A percentile compares a stretch with the other conserved stretches of the same genome.
Evolutionary conservation across 2,113 vertebrate genomes (phyloP).

Genomic region (Merops nubicus): DNA sequence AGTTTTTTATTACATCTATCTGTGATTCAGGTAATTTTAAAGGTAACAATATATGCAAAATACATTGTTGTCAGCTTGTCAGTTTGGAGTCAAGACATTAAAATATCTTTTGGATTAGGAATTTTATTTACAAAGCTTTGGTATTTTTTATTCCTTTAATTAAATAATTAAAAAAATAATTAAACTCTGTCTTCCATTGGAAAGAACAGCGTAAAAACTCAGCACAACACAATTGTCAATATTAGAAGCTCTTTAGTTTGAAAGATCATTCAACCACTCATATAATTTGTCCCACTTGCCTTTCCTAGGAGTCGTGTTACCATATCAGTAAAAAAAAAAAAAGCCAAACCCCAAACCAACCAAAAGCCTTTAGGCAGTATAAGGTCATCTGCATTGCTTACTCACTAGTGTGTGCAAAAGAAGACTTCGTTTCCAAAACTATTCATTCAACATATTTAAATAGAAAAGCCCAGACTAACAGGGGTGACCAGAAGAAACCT

Average conservation of each 20-base stretch:
- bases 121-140: not conserved
- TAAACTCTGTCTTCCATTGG: not conserved
- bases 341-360: not conserved
- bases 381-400: not conserved
- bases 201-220: not conserved
- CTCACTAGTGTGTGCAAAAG: not conserved
- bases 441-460: not conserved
- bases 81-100: not conserved
- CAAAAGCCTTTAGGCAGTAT: not conserved
- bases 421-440: not conserved
- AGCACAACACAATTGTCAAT: not conserved
- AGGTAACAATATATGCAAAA: not conserved
- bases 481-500: not conserved
- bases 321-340: not conserved
- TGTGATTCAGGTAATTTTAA: not conserved
- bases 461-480: not conserved
- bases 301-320: not conserved
- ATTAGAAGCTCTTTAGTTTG: not conserved
- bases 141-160: not conserved
- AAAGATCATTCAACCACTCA: not conserved
- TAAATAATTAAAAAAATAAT: not conserved
- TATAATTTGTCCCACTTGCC: not conserved
- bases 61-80: not conserved
- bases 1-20: not conserved
- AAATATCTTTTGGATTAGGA: not conserved